Percentiles rank a stretch among this genome's conserved stretches.
Evolutionary conservation across 2,113 vertebrate genomes (phyloP).

Genomic region (Odocoileus virginianus): DNA sequence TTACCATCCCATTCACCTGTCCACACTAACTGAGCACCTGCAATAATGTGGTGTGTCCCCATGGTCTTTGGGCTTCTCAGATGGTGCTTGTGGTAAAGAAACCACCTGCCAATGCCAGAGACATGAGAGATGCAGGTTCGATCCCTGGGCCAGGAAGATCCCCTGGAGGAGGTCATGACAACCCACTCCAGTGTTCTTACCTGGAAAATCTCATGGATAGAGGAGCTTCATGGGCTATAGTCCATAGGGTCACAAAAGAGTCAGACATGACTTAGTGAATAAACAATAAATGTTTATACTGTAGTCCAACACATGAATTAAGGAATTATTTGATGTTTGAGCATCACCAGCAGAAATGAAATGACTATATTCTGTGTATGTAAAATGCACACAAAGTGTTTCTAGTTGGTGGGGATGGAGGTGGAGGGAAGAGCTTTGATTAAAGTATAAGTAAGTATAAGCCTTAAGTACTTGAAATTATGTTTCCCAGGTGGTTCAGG

Average conservation of each 20-base stretch:
- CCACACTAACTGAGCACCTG: accelerated
- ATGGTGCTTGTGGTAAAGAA: neutral
- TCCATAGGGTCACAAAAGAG: neutral
- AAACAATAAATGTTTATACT: neutral
- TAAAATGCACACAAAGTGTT: neutral
- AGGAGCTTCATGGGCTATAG: neutral
- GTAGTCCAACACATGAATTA: neutral
- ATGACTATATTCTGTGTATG: neutral
- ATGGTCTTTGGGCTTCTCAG: neutral
- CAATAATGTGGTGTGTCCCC: accelerated
- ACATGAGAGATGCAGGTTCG: neutral
- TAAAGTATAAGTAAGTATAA: neutral
- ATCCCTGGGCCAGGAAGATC: neutral
- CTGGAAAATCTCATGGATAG: neutral
- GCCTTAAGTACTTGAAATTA: neutral
- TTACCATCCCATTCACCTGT: accelerated
- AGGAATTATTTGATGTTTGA: neutral
- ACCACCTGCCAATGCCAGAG: neutral
- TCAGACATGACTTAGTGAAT: neutral
- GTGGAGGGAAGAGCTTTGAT: neutral
- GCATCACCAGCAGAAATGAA: neutral
- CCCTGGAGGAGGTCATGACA: neutral
- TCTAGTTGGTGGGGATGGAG: neutral
- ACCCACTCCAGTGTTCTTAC: neutral
- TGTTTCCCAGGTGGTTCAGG: neutral